Conservation (phyloP, 2,888 invertebrate species). For the Melieria picta region DNA sequence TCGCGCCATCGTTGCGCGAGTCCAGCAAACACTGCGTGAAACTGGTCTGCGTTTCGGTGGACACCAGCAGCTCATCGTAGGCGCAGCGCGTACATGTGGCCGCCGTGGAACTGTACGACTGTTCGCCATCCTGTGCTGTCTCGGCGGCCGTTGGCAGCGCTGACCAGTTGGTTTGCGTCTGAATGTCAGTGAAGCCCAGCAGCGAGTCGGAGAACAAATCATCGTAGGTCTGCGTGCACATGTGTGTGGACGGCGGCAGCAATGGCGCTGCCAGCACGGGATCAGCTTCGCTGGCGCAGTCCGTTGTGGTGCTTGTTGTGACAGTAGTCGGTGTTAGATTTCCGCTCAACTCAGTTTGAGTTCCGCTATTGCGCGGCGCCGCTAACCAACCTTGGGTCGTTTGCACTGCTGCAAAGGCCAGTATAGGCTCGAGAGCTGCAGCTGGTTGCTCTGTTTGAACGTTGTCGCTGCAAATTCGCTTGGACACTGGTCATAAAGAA, state of each 20-base stretch:
- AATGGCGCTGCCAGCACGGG: slow-evolving; percentile 41
- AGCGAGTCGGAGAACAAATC: slow-evolving; percentile 68
- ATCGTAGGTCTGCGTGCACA: slow-evolving; percentile 66
- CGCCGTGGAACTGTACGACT: slow-evolving; percentile 32
- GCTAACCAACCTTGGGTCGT: too few species aligned
- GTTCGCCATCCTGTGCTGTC: slow-evolving; percentile 23
- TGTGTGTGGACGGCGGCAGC: slow-evolving; percentile 44
- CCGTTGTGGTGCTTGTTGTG: background rate
- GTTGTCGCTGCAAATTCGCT: slow-evolving; percentile 25
- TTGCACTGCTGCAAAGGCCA: too few species aligned
- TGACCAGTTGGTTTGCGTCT: slow-evolving; percentile 73
- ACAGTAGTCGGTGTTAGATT: slow-evolving; percentile 13
- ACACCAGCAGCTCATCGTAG: slow-evolving; percentile 69
- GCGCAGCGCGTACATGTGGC: slow-evolving; percentile 48
- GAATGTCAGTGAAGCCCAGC: slow-evolving; percentile 65
- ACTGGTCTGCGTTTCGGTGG: slow-evolving; percentile 72
- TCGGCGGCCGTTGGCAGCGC: slow-evolving; percentile 37
- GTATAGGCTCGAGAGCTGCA: background rate
- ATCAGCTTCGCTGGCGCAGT: background rate
- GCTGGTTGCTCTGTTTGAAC: slow-evolving; percentile 38
- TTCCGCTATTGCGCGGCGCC: slow-evolving; percentile 69
- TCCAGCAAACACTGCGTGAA: slow-evolving; percentile 55
- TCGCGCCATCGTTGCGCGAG: slow-evolving; percentile 40
- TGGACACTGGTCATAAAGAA: background rate
- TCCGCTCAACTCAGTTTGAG: slow-evolving; percentile 68